A percentile compares a stretch with the other conserved stretches of the same genome.
Evolutionary conservation across 2,113 vertebrate genomes (phyloP).

Genomic region (Scopus umbretta): DNA sequence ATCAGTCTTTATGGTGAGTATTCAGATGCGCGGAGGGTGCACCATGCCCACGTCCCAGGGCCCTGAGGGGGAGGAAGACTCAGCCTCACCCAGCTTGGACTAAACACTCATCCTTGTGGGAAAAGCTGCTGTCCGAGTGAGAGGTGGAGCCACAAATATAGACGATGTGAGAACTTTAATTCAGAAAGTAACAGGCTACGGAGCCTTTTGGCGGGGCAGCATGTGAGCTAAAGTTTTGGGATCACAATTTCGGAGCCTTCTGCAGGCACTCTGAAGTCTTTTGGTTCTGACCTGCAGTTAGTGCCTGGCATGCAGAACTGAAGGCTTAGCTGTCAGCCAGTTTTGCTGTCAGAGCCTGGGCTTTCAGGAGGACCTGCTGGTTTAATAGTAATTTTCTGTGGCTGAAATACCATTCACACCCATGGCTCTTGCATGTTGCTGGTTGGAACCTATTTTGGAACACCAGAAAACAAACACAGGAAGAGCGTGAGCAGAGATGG

Average conservation of each 20-base stretch:
- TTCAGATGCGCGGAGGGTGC: rapidly evolving
- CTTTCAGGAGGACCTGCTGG: not conserved
- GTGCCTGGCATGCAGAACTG: not conserved
- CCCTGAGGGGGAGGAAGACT: not conserved
- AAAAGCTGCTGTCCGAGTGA: not conserved
- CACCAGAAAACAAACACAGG: not conserved
- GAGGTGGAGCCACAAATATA: not conserved
- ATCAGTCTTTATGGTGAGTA: not conserved
- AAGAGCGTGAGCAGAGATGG: rapidly evolving
- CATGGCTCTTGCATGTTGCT: not conserved
- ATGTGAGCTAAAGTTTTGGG: not conserved
- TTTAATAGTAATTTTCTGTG: not conserved
- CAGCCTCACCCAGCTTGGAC: not conserved
- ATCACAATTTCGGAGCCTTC: not conserved
- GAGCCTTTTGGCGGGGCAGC: not conserved
- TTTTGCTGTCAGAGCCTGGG: not conserved
- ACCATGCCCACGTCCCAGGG: not conserved
- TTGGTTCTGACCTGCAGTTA: not conserved
- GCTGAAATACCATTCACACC: not conserved
- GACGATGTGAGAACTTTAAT: not conserved
- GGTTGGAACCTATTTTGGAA: not conserved
- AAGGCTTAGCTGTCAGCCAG: not conserved
- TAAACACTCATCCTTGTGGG: not conserved
- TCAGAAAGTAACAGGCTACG: not conserved
- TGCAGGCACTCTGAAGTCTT: not conserved